Percentiles rank a stretch among this genome's conserved stretches.
phyloP scores from a whole-genome alignment of 2,888 invertebrate genomes.

The Odontothrips loti region DNA sequence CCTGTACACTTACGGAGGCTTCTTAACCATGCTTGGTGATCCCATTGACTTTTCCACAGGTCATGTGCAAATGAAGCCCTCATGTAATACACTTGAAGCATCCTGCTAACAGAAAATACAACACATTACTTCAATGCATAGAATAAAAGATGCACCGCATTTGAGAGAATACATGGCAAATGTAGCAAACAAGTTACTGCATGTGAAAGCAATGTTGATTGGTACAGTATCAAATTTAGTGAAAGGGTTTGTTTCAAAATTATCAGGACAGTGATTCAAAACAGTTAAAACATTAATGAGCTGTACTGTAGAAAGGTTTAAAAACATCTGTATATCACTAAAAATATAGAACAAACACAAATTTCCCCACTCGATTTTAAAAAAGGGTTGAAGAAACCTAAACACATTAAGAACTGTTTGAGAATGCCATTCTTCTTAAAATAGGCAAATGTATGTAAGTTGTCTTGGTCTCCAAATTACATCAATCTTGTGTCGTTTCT shows the following conservation, averaged over 20 bases:
- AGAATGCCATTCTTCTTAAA: too few relatives aligned
- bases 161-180: background rate
- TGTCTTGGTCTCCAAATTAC: too few relatives aligned
- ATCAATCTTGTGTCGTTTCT: too few relatives aligned
- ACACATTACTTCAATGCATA: background rate
- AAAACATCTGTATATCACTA: too few relatives aligned
- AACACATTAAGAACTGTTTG: too few relatives aligned
- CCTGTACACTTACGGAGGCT: background rate
- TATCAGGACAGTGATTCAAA: background rate
- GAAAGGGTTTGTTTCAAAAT: background rate
- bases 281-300: background rate
- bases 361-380: too few relatives aligned
- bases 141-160: background rate
- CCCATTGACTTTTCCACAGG: background rate
- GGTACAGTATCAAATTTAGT: background rate
- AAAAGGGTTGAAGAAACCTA: too few relatives aligned
- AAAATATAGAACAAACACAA: too few relatives aligned
- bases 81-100: constrained; percentile 7
- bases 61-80: constrained; percentile 17
- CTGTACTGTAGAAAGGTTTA: too few relatives aligned
- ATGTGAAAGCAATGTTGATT: background rate
- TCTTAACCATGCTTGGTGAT: background rate
- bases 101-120: constrained; percentile 8
- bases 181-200: background rate
- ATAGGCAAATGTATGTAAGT: too few relatives aligned